A percentile compares a stretch with the other conserved stretches of the same genome.
Conservation (phyloP, 2,113 vertebrate species). For the Mionectes macconnelli region DNA sequence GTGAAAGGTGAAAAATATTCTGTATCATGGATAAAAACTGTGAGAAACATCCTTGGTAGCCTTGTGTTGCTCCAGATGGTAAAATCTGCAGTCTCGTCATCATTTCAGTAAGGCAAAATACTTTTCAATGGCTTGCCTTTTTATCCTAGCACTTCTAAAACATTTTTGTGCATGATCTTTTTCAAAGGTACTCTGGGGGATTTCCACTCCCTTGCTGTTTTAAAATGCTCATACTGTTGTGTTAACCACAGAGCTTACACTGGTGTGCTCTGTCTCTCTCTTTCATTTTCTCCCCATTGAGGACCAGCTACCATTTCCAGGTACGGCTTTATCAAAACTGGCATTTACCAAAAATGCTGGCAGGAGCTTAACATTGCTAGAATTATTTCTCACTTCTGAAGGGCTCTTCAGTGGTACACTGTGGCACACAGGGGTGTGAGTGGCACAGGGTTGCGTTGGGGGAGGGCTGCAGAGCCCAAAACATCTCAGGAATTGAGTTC, state of each 20-base stretch:
- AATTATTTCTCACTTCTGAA: background rate
- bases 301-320: constrained; percentile 5
- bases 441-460: fast-evolving
- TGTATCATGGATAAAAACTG: background rate
- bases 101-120: background rate
- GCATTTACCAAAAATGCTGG: too few relatives aligned
- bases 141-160: background rate
- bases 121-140: background rate
- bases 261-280: background rate
- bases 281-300: constrained; percentile 30
- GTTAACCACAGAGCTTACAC: constrained; percentile 34
- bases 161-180: constrained; percentile 32
- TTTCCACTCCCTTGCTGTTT: constrained; percentile 53
- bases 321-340: background rate
- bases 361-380: background rate
- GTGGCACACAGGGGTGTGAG: background rate
- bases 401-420: background rate
- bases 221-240: background rate
- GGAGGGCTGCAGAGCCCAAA: background rate
- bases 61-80: background rate
- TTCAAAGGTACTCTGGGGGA: constrained; percentile 45
- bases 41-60: background rate
- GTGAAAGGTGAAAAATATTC: background rate
- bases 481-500: background rate
- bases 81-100: background rate